Conservation (phyloP, 2,888 invertebrate genomes). For the Apamea anceps region DNA sequence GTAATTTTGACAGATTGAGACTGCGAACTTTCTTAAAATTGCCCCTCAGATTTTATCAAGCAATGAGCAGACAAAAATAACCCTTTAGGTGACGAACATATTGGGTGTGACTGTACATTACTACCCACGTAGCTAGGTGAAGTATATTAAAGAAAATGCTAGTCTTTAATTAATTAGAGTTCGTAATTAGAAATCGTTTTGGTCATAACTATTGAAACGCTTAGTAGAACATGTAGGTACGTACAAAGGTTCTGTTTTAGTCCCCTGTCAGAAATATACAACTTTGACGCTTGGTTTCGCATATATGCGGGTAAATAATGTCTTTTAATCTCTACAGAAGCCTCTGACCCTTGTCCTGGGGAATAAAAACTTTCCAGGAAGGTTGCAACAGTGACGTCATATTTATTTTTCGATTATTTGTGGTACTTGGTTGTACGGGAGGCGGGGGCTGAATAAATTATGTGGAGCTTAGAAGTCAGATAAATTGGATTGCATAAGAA, state of each 20-base stretch:
- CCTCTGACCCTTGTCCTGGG: constrained; percentile 82
- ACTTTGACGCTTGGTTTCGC: constrained; percentile 83
- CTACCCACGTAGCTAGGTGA: not conserved
- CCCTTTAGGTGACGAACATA: not conserved
- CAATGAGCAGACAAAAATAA: not conserved
- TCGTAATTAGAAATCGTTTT: constrained; percentile 69
- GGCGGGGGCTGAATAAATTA: constrained; percentile 61
- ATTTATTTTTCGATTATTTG: constrained; percentile 85
- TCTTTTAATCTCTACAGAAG: constrained; percentile 86
- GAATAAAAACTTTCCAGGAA: constrained; percentile 81
- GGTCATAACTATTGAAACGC: constrained; percentile 73
- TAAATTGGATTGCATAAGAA: not conserved
- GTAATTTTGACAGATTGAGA: too few species aligned
- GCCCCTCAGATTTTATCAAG: not conserved
- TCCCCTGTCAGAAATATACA: constrained; percentile 87
- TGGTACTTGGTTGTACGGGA: constrained; percentile 70
- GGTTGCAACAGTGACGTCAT: constrained; percentile 79
- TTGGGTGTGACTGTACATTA: not conserved
- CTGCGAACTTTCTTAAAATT: too few species aligned
- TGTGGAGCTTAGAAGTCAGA: not conserved
- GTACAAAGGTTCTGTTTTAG: constrained; percentile 75
- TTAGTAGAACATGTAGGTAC: constrained; percentile 72
- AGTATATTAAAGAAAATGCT: constrained; percentile 23
- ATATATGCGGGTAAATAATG: constrained; percentile 85
- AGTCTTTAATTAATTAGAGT: constrained; percentile 62